These are phyloP conservation scores for Selenia dentaria DNA, from an alignment of 2,888 invertebrate species.

Conservation along the genomic window DNA sequence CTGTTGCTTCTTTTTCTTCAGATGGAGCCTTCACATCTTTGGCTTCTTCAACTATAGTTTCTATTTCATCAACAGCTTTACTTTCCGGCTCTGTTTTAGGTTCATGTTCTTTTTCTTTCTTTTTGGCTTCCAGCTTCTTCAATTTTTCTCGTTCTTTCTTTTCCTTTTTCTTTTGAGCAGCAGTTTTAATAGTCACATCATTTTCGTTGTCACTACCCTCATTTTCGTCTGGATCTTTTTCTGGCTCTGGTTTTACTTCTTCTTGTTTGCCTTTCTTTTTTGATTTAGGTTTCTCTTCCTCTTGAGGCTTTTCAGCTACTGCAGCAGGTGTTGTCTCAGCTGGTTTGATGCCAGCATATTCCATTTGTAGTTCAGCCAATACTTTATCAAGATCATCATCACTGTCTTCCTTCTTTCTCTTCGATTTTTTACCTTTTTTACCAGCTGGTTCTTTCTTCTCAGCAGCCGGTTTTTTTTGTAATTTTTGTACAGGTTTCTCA, in stretches of 20 bases:
- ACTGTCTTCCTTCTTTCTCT: slow-evolving; percentile 90
- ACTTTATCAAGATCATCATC: slow-evolving; percentile 94
- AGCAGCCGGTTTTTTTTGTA: slow-evolving; percentile 60
- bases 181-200: slow-evolving; percentile 89
- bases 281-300: slow-evolving; percentile 67
- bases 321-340: slow-evolving; percentile 65
- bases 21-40: slow-evolving; percentile 47
- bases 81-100: slow-evolving; percentile 51
- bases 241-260: slow-evolving; percentile 51
- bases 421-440: slow-evolving; percentile 90
- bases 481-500: slow-evolving; percentile 65
- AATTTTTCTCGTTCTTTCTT: slow-evolving; percentile 93
- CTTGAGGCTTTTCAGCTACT: slow-evolving; percentile 61
- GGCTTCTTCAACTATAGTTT: slow-evolving; percentile 46
- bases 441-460: slow-evolving; percentile 78
- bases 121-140: slow-evolving; percentile 89
- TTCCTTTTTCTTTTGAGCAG: slow-evolving; percentile 95
- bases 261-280: slow-evolving; percentile 75
- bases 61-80: slow-evolving; percentile 42
- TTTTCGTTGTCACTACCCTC: slow-evolving; percentile 81
- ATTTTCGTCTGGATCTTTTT: slow-evolving; percentile 63
- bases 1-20: slow-evolving; percentile 64
- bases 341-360: slow-evolving; percentile 88
- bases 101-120: slow-evolving; percentile 73
- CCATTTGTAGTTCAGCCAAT: slow-evolving; percentile 92